Evolutionary conservation across 2,888 invertebrate genomes (phyloP).

Genomic region (Trichopoda pennipes): DNA sequence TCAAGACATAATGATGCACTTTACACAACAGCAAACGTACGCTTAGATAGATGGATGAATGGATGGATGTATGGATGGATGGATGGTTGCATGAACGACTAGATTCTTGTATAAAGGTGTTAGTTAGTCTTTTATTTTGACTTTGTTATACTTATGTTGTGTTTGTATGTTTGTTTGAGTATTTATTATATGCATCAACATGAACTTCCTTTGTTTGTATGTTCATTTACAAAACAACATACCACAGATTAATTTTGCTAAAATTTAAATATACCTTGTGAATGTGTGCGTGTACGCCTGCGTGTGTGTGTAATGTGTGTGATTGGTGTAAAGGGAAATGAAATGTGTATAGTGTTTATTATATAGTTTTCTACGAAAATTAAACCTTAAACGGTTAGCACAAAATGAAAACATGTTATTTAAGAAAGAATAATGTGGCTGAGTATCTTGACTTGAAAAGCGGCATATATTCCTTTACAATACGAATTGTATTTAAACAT

Average conservation of each 20-base stretch:
- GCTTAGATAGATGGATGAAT: slow-evolving; percentile 30
- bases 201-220: slow-evolving; percentile 29
- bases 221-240: slow-evolving; percentile 44
- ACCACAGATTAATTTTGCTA: slow-evolving; percentile 60
- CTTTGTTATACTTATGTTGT: background rate
- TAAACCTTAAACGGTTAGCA: slow-evolving; percentile 17
- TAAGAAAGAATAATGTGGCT: too few species aligned
- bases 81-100: slow-evolving; percentile 16
- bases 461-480: too few species aligned
- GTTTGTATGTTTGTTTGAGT: background rate
- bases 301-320: slow-evolving; percentile 11
- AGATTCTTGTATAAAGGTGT: slow-evolving; percentile 16
- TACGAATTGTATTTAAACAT: too few species aligned
- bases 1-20: slow-evolving; percentile 64
- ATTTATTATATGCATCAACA: background rate
- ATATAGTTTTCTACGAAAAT: slow-evolving; percentile 12
- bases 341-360: slow-evolving; percentile 2
- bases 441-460: too few species aligned
- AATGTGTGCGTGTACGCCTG: too few species aligned
- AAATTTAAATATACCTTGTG: slow-evolving; percentile 30
- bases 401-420: background rate
- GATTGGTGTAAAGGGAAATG: background rate
- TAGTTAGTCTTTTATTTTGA: slow-evolving; percentile 32
- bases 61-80: too few species aligned
- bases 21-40: slow-evolving; percentile 54